Evolutionary conservation across 1,140 invertebrate genomes (phyloP).

Genomic region (Thereuonema tuberculata): DNA sequence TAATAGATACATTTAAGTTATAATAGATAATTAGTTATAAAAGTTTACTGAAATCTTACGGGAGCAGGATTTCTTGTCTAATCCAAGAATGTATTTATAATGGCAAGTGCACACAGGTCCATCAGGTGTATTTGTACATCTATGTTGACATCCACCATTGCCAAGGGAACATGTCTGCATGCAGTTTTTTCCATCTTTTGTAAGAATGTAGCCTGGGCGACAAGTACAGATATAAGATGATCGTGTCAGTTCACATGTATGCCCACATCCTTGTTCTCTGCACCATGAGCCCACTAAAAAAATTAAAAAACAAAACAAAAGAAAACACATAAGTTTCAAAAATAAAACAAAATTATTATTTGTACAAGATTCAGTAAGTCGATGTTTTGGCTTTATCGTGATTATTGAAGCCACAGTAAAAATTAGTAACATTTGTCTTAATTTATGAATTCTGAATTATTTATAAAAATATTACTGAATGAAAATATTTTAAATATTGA

Average conservation of each 20-base stretch:
- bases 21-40: too few species aligned
- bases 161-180: constrained; percentile 36
- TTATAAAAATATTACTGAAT: too few species aligned
- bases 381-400: too few species aligned
- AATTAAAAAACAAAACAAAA: too few species aligned
- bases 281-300: constrained; percentile 8
- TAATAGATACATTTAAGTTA: too few species aligned
- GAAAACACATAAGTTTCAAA: constrained; percentile 25
- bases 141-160: constrained; percentile 18
- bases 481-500: too few species aligned
- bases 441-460: too few species aligned
- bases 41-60: too few species aligned
- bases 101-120: constrained; percentile 17
- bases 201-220: constrained; percentile 21
- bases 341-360: constrained; percentile 7
- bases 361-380: too few species aligned
- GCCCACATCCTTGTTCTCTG: constrained; percentile 24
- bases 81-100: constrained; percentile 14
- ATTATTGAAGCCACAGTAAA: too few species aligned
- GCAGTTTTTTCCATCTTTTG: constrained; percentile 23
- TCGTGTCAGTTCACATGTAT: constrained; percentile 28
- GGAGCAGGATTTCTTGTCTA: constrained; percentile 13
- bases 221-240: constrained; percentile 25
- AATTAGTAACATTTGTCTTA: too few species aligned
- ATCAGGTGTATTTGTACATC: constrained; percentile 19